Conservation (phyloP, 2,797 vertebrate species). For the Galaxias olidus region DNA sequence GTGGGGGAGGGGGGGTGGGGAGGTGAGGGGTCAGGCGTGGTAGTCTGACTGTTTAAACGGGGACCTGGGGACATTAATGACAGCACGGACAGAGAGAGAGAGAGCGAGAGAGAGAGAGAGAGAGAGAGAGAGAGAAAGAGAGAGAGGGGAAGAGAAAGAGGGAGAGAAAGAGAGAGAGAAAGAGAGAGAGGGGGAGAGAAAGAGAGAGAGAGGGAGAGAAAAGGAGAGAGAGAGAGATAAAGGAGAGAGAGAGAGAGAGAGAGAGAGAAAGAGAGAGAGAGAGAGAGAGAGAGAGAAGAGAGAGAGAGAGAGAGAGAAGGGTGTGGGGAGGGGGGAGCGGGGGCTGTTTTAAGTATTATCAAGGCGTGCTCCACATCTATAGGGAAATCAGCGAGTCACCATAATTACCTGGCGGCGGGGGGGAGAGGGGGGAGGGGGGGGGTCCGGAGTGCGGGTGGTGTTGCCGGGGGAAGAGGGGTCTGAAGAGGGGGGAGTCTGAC, state of each 20-base stretch:
- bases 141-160: too few species aligned
- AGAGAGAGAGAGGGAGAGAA: too few species aligned
- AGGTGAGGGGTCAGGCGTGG: too few species aligned
- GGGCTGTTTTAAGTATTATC: too few species aligned
- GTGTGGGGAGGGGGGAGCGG: not conserved
- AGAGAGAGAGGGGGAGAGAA: too few species aligned
- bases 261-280: not conserved
- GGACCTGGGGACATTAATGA: too few species aligned
- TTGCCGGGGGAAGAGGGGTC: slow-evolving; percentile 5
- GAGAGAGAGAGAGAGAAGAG: not conserved
- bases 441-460: slow-evolving; percentile 31
- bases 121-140: too few species aligned
- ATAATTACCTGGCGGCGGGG: slow-evolving; percentile 55
- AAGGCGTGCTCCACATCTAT: slow-evolving; percentile 11
- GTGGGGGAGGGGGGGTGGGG: too few species aligned
- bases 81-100: too few species aligned
- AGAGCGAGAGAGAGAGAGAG: too few species aligned
- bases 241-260: not conserved
- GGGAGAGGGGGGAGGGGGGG: slow-evolving; percentile 20
- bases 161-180: too few species aligned
- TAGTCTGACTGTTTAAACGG: too few species aligned
- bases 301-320: slow-evolving; percentile 10
- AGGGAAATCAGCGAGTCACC: slow-evolving; percentile 27
- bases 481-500: slow-evolving; percentile 26
- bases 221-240: not conserved